Percentiles rank a stretch among this genome's conserved stretches.
Conservation (phyloP, 1,140 invertebrate species). For the Nixonia krombeini region DNA sequence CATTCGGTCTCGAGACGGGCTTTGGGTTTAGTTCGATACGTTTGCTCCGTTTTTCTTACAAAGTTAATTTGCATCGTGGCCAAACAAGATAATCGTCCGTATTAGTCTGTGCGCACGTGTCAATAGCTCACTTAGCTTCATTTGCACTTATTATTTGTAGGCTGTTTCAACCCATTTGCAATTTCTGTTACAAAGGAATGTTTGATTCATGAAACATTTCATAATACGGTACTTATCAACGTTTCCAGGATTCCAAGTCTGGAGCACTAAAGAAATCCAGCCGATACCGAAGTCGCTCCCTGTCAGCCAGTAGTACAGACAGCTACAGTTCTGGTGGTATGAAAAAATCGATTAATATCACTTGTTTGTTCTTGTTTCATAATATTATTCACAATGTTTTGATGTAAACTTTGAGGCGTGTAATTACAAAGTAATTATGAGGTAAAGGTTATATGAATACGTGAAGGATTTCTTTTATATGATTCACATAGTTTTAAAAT, state of each 20-base stretch:
- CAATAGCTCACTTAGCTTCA: slow-evolving; percentile 57
- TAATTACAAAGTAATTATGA: too few relatives aligned
- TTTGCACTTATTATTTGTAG: slow-evolving; percentile 64
- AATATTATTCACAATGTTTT: too few relatives aligned
- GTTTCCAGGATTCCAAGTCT: slow-evolving; percentile 77
- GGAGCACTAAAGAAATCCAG: slow-evolving; percentile 87
- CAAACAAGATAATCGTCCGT: slow-evolving; percentile 32
- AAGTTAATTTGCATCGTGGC: not conserved
- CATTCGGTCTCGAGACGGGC: not conserved
- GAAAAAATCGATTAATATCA: too few relatives aligned
- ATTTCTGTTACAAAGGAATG: slow-evolving; percentile 25
- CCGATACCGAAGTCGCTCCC: slow-evolving; percentile 87
- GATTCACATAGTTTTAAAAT: too few relatives aligned
- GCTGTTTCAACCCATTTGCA: slow-evolving; percentile 56
- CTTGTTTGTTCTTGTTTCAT: too few relatives aligned
- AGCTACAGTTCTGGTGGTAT: slow-evolving; percentile 89
- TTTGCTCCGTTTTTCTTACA: too few relatives aligned
- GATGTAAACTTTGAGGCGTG: too few relatives aligned
- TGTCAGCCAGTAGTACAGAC: slow-evolving; percentile 94
- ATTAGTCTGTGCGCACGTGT: slow-evolving; percentile 53
- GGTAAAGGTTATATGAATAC: too few relatives aligned
- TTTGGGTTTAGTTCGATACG: not conserved
- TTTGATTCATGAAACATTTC: slow-evolving; percentile 3
- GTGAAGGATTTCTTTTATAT: too few relatives aligned
- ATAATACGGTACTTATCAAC: slow-evolving; percentile 1